These are phyloP conservation scores for Drosophila malerkotliana DNA, from an alignment of 1,140 invertebrate genomes.

Conservation along the genomic window DNA sequence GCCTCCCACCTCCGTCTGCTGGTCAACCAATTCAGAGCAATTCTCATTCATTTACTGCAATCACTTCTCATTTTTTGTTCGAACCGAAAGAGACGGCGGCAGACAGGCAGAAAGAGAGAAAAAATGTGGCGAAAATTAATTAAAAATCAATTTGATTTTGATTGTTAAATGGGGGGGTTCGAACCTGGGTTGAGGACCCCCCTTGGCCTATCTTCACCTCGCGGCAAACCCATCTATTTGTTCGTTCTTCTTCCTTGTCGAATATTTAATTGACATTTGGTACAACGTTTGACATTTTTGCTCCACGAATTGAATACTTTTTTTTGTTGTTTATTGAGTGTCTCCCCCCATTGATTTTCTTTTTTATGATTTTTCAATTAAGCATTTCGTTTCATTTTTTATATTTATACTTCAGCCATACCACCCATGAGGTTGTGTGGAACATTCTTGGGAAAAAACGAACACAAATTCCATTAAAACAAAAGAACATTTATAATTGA, in stretches of 20 bases:
- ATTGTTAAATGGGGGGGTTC: slow-evolving; percentile 58
- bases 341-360: not conserved
- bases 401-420: slow-evolving; percentile 15
- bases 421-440: not conserved
- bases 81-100: not conserved
- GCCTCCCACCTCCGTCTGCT: slow-evolving; percentile 19
- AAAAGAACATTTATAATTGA: slow-evolving; percentile 63
- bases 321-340: slow-evolving; percentile 22
- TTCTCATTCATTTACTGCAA: slow-evolving; percentile 61
- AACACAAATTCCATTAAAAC: slow-evolving; percentile 41
- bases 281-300: slow-evolving; percentile 64
- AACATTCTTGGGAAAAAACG: slow-evolving; percentile 14
- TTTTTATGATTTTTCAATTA: slow-evolving; percentile 66
- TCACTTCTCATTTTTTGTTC: slow-evolving; percentile 51
- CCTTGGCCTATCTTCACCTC: not conserved
- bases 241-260: slow-evolving; percentile 36
- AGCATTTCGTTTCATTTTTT: slow-evolving; percentile 16
- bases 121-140: slow-evolving; percentile 82
- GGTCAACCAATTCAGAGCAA: slow-evolving; percentile 58
- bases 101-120: slow-evolving; percentile 29
- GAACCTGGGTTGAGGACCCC: not conserved
- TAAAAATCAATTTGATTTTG: slow-evolving; percentile 83
- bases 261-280: slow-evolving; percentile 76
- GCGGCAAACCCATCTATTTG: slow-evolving; percentile 25
- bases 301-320: slow-evolving; percentile 41